These are phyloP conservation scores for Seladonia tumulorum DNA, from an alignment of 2,888 invertebrate genomes.

Conservation along the genomic window DNA sequence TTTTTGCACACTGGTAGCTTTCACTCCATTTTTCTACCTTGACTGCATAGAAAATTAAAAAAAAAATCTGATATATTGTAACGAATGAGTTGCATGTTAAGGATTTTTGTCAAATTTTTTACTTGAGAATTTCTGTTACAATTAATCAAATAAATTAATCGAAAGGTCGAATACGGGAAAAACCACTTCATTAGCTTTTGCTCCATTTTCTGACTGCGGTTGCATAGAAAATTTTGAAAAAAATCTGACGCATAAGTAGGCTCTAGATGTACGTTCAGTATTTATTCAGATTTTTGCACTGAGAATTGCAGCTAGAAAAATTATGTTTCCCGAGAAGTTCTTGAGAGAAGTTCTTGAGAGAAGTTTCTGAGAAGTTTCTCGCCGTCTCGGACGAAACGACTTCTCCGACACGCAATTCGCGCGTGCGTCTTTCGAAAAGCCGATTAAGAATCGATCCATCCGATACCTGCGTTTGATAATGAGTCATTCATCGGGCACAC, in stretches of 20 bases:
- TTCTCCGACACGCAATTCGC: not conserved
- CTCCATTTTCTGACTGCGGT: not conserved
- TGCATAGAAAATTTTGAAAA: not conserved
- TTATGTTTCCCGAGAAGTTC: too few relatives aligned
- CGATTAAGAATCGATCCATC: not conserved
- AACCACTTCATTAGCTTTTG: not conserved
- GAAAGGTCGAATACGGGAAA: too few relatives aligned
- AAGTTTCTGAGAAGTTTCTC: not conserved
- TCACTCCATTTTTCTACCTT: too few relatives aligned
- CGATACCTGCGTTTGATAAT: constrained; percentile 12
- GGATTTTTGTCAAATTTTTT: too few relatives aligned
- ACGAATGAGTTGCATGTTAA: too few relatives aligned
- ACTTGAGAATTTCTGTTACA: too few relatives aligned
- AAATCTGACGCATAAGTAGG: not conserved
- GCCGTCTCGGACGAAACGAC: not conserved
- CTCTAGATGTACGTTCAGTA: too few relatives aligned
- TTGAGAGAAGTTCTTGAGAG: not conserved
- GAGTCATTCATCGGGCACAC: constrained; percentile 19
- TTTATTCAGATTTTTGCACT: not conserved
- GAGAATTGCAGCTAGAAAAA: not conserved
- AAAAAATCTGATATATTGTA: too few relatives aligned
- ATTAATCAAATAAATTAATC: too few relatives aligned
- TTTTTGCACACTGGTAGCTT: too few relatives aligned
- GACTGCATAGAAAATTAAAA: too few relatives aligned
- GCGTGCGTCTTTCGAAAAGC: not conserved